These are phyloP conservation scores for Tenthredo livida DNA, from an alignment of 2,888 invertebrate genomes.

Conservation along the genomic window DNA sequence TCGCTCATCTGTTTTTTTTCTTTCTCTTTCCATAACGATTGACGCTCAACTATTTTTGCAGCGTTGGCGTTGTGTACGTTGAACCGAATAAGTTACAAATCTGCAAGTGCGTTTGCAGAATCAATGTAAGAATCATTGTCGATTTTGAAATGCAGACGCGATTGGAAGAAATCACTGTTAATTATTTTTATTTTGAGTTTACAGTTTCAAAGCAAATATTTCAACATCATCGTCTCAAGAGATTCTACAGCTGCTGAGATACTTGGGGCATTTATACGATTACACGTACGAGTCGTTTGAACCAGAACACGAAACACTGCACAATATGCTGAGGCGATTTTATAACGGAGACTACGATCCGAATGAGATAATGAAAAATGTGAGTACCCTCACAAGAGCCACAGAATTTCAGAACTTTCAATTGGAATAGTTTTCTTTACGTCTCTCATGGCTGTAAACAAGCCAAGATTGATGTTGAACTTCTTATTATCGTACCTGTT, in stretches of 20 bases:
- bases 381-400: constrained; percentile 55
- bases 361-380: constrained; percentile 64
- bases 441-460: background rate
- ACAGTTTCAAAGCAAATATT: constrained; percentile 59
- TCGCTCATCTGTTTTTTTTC: no score
- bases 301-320: constrained; percentile 45
- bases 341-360: constrained; percentile 62
- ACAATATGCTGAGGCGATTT: constrained; percentile 59
- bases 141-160: background rate
- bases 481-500: background rate
- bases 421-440: background rate
- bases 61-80: constrained; percentile 61
- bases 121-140: constrained; percentile 57
- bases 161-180: background rate
- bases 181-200: constrained; percentile 19
- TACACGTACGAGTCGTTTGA: constrained; percentile 48
- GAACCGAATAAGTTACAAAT: constrained; percentile 61
- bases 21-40: no score
- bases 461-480: background rate
- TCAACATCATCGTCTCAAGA: constrained; percentile 56
- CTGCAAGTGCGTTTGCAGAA: constrained; percentile 56
- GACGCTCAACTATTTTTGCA: constrained; percentile 12
- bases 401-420: constrained; percentile 4
- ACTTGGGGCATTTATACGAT: constrained; percentile 64
- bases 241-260: constrained; percentile 57